Percentiles rank a stretch among this genome's conserved stretches.
Evolutionary conservation across 2,888 invertebrate genomes (phyloP).

Genomic region (Ceriagrion tenellum): DNA sequence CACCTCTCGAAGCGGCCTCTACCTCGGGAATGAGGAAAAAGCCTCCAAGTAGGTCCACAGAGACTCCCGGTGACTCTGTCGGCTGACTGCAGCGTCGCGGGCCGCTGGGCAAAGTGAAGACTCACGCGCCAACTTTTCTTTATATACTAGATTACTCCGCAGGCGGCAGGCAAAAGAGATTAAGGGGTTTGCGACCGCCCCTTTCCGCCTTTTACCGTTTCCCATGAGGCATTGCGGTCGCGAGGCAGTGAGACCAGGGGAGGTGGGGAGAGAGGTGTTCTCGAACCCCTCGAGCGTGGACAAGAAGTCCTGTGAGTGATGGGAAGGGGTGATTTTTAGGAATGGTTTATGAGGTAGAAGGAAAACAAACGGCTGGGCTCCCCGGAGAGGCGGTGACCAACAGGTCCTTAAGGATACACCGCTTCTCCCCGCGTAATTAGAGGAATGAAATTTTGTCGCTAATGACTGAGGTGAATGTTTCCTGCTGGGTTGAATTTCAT

Average conservation of each 20-base stretch:
- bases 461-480: too few species aligned
- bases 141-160: constrained; percentile 57
- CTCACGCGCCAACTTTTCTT: constrained; percentile 7
- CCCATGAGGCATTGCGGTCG: neutral
- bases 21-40: constrained; percentile 53
- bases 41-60: constrained; percentile 50
- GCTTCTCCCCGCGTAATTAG: too few species aligned
- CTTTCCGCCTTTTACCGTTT: constrained; percentile 52
- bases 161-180: constrained; percentile 47
- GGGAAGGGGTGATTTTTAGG: neutral
- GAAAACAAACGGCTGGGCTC: neutral
- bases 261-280: neutral
- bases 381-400: neutral
- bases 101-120: constrained; percentile 19
- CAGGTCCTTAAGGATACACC: neutral
- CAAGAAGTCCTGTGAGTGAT: neutral
- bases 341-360: neutral
- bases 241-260: neutral
- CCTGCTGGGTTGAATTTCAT: too few species aligned
- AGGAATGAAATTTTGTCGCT: too few species aligned
- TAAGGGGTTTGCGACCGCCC: neutral
- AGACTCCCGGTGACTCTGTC: constrained; percentile 47
- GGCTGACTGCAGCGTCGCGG: constrained; percentile 11
- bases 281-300: neutral
- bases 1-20: constrained; percentile 56